Base-by-base conservation (phyloP, 2,797 vertebrate species). In the Peromyscus aztecus region DNA sequence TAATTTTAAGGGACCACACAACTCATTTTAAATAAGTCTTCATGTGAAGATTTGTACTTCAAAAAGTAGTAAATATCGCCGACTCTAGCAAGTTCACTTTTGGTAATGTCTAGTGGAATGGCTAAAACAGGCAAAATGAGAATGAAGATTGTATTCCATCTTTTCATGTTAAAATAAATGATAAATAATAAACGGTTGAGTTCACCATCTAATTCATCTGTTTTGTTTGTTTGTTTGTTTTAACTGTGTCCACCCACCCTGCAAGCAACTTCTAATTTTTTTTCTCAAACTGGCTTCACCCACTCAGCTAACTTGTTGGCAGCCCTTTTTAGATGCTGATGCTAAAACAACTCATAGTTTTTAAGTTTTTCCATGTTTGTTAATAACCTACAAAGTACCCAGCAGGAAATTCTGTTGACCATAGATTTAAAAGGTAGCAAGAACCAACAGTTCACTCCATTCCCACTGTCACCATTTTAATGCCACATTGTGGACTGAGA, bases 11-110 rank as follows among this genome's bases (percentile, higher is more conserved):
- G 43, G 59, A 65, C 46, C 78, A 84, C 40, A 90, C 59, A 69
- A 89, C 49, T 97, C 63, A 91, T 27, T 91, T 91, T 89, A 93
- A 91, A 82, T 85, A 67, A 92, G 93, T 92, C 63, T 86, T 37
- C n/a, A 57, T 89, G 77, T 82, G 67, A 96, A 82, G 94, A 97
- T 97, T 93, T 95, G 87, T 94, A 59, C 71, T 93, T 52, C 73
- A 49, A 46, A 95, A 95, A 81, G 89, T 92, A 95, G 95, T 97
- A 97, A 95, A 95, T 95, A 91, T 94, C 59, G 76, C 80, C 24
- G 71, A 91, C 90, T 95, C 94, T 94, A 94, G 97, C 94, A 95
- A 83, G 12, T 69, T 95, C n/a, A 17, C 55, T 94, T 82, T 57
- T 77, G 76, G 29, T 77, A 63, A 91, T 88, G 87, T 94, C 95